Evolutionary conservation across 2,113 vertebrate species (phyloP).

Genomic region (Rhadina sibilatrix): DNA sequence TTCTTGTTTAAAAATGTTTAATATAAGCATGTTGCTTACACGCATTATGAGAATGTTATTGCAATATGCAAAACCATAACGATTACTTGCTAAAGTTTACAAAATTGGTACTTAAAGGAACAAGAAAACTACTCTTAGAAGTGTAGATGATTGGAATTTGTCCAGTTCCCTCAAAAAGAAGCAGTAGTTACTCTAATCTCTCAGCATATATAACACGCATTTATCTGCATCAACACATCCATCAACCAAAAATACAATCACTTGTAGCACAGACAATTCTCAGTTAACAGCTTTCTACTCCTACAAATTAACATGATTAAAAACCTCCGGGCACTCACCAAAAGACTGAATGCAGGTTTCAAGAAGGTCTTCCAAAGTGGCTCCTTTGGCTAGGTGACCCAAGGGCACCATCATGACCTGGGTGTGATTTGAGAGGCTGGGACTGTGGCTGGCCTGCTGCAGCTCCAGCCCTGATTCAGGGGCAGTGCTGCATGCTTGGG

Average conservation of each 20-base stretch:
- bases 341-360: conserved; percentile 91
- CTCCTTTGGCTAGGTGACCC: conserved; percentile 88
- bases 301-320: not conserved
- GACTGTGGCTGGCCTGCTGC: conserved; percentile 69
- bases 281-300: not conserved
- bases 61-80: not conserved
- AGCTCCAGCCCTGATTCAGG: conserved; percentile 80
- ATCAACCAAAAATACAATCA: not conserved
- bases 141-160: fast-evolving
- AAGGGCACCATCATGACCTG: conserved; percentile 80
- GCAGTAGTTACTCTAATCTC: not conserved
- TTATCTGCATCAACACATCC: not conserved
- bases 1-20: not conserved
- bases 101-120: not conserved
- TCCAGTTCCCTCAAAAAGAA: not conserved
- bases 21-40: not conserved
- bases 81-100: not conserved
- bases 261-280: not conserved
- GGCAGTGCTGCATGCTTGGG: conserved; percentile 78
- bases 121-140: not conserved
- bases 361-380: conserved; percentile 91
- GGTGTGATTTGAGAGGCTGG: conserved; percentile 73
- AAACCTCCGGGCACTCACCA: conserved; percentile 77
- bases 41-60: not conserved
- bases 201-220: not conserved